phyloP scores from a whole-genome alignment of 2,113 vertebrate genomes.

The Azemiops feae region DNA sequence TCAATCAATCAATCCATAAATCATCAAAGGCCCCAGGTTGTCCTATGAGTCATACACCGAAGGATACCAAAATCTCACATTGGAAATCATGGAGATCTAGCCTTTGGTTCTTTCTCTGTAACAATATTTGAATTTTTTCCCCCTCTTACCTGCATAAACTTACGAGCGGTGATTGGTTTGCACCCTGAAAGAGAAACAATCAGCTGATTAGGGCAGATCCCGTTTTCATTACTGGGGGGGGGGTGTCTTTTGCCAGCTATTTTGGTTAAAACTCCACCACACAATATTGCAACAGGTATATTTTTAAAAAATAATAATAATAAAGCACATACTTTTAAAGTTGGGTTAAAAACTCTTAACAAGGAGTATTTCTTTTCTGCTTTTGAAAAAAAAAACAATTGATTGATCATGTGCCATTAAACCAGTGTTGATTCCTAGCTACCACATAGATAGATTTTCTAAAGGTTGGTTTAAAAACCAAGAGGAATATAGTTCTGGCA shows the following conservation, averaged over 20 bases:
- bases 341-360: not conserved
- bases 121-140: not conserved
- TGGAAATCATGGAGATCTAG: not conserved
- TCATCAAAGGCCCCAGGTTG: too few species aligned
- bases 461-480: not conserved
- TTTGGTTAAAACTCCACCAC: not conserved
- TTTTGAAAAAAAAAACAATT: too few species aligned
- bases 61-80: not conserved
- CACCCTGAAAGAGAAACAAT: constrained; percentile 73
- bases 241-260: not conserved
- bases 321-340: not conserved
- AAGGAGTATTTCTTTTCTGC: not conserved
- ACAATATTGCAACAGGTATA: not conserved
- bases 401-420: not conserved
- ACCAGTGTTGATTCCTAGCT: not conserved
- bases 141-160: constrained; percentile 97
- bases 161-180: constrained; percentile 85
- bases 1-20: too few species aligned
- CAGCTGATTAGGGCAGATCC: not conserved
- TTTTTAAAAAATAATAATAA: not conserved
- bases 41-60: not conserved
- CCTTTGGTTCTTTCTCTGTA: not conserved
- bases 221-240: not conserved
- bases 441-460: not conserved
- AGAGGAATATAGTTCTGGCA: not conserved